phyloP scores from a whole-genome alignment of 2,113 vertebrate species.

The Macrotus californicus region DNA sequence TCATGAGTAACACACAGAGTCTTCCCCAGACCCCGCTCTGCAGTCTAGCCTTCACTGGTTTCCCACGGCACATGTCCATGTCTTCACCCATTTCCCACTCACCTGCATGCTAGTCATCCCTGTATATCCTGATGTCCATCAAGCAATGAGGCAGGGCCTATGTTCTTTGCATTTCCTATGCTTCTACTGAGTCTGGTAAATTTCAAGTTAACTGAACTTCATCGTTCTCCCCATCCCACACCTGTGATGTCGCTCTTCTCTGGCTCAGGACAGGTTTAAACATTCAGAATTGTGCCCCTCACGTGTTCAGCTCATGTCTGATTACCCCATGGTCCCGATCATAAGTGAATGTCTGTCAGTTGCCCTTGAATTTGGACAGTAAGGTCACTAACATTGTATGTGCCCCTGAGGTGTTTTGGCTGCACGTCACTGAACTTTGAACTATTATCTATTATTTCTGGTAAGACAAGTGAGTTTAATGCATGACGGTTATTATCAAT shows the following conservation, averaged over 20 bases:
- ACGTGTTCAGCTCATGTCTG: not conserved
- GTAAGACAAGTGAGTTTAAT: not conserved
- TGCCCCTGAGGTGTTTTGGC: not conserved
- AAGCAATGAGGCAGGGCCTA: fast-evolving
- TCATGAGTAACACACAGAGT: not conserved
- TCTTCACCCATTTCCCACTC: not conserved
- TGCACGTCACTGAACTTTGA: not conserved
- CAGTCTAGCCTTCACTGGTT: not conserved
- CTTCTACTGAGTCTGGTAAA: not conserved
- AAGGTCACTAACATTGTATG: not conserved
- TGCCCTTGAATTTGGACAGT: not conserved
- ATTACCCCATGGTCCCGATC: not conserved
- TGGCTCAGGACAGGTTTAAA: not conserved
- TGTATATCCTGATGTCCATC: not conserved
- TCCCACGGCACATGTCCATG: fast-evolving
- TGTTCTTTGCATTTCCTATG: not conserved
- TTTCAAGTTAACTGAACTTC: not conserved
- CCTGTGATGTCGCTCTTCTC: not conserved
- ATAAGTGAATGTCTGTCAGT: not conserved
- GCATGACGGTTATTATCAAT: not conserved
- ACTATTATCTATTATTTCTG: not conserved
- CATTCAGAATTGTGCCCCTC: not conserved
- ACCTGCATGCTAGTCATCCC: too few species aligned
- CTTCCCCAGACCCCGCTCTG: not conserved
- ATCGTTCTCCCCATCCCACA: not conserved